Evolutionary conservation across 2,113 vertebrate genomes (phyloP).

Genomic region (Microtus richardsoni): DNA sequence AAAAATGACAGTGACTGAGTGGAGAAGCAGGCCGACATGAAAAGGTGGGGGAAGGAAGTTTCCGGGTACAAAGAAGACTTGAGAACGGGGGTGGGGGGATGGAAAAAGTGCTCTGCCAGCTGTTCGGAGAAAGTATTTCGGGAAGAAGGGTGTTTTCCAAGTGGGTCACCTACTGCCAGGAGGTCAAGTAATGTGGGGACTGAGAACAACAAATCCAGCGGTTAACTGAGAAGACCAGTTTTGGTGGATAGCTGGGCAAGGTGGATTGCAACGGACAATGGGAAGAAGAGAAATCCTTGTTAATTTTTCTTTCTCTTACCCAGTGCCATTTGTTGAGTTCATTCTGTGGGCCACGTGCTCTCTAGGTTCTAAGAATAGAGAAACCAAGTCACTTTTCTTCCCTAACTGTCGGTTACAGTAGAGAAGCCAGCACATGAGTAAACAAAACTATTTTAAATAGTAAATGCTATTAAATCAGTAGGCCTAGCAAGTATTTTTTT

Average conservation of each 20-base stretch:
- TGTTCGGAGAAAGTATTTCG: not conserved
- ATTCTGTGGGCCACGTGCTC: not conserved
- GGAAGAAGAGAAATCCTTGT: not conserved
- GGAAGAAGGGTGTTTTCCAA: not conserved
- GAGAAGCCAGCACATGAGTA: not conserved
- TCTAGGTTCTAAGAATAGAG: not conserved
- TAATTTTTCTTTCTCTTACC: slow-evolving; percentile 10
- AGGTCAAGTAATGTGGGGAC: not conserved
- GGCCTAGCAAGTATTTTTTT: slow-evolving; percentile 8
- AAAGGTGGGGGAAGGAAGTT: not conserved
- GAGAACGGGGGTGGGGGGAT: not conserved
- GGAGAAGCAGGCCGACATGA: not conserved
- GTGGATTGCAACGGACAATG: not conserved
- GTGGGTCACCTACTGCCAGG: not conserved
- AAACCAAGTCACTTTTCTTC: slow-evolving; percentile 19
- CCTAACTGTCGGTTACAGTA: not conserved
- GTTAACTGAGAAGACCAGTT: not conserved
- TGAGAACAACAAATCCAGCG: not conserved
- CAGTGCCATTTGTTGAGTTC: not conserved
- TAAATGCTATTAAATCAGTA: slow-evolving; percentile 31
- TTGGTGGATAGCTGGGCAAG: not conserved
- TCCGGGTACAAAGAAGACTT: not conserved
- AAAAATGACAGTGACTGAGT: not conserved
- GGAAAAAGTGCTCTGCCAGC: not conserved
- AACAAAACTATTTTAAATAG: slow-evolving; percentile 4